phyloP scores from a whole-genome alignment of 53 echinoderm and acorn worm genomes.

The Holothuria scabra region DNA sequence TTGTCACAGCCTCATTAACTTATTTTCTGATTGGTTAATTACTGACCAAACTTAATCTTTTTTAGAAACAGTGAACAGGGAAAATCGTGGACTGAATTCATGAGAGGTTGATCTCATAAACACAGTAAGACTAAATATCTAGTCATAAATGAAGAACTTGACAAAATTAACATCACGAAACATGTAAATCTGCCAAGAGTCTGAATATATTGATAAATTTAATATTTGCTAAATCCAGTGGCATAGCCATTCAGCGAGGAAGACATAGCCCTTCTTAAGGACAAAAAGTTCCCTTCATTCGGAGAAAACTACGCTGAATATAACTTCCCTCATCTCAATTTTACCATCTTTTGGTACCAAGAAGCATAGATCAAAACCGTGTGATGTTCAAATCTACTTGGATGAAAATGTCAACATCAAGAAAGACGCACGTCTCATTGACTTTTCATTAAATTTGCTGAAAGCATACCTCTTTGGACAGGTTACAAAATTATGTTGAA shows the following conservation, averaged over 20 bases:
- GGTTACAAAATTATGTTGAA: constrained; percentile 1
- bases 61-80: no score
- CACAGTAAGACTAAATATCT: no score
- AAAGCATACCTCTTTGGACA: constrained; percentile 27
- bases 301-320: constrained; percentile 24
- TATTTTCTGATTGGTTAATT: no score
- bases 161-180: no score
- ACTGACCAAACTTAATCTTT: no score
- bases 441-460: not conserved
- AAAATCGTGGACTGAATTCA: no score
- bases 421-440: not conserved
- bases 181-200: no score
- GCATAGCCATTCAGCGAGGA: constrained; percentile 11
- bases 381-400: not conserved
- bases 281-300: constrained; percentile 4
- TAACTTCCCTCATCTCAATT: constrained; percentile 41
- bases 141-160: no score
- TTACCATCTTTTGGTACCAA: constrained; percentile 51
- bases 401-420: constrained; percentile 7
- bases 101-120: no score
- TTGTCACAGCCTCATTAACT: no score
- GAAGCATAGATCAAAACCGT: constrained; percentile 23
- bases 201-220: no score
- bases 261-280: constrained; percentile 28
- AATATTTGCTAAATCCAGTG: no score